A percentile compares a stretch with the other conserved stretches of the same genome.
These are phyloP conservation scores for Rosalia funebris DNA, from an alignment of 2,888 invertebrate species.

Conservation along the genomic window DNA sequence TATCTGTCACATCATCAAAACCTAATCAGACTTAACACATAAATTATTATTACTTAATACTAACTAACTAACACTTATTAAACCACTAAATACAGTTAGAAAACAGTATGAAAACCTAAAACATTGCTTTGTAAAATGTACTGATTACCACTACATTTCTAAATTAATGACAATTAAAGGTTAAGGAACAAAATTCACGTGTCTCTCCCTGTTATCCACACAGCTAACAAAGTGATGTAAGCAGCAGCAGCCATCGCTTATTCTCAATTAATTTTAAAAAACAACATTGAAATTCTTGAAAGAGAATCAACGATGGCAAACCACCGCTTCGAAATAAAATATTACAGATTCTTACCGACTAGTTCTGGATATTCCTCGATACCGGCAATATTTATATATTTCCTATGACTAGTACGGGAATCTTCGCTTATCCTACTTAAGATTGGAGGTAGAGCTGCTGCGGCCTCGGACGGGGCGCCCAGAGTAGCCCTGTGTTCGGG, in stretches of 20 bases:
- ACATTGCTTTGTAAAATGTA: no score
- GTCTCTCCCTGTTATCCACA: constrained; percentile 20
- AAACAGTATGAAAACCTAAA: no score
- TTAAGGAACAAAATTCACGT: constrained; percentile 1
- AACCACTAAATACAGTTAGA: no score
- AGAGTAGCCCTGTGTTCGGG: constrained; percentile 67
- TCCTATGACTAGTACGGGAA: constrained; percentile 64
- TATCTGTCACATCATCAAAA: no score
- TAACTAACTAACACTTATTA: no score
- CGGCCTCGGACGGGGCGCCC: constrained; percentile 60
- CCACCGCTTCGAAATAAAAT: constrained; percentile 9
- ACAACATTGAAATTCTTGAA: background rate
- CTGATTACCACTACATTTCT: no score
- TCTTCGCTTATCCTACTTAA: constrained; percentile 67
- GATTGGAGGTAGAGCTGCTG: constrained; percentile 55
- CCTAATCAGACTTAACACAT: no score
- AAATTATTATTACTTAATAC: no score
- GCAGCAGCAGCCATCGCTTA: background rate
- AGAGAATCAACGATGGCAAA: constrained; percentile 2
- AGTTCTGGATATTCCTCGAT: constrained; percentile 81
- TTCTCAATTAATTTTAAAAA: background rate
- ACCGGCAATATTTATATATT: constrained; percentile 81
- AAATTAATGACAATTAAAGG: no score
- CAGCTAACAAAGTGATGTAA: constrained; percentile 1
- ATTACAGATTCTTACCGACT: constrained; percentile 57